These are phyloP conservation scores for Seriola rivoliana DNA, from an alignment of 2,113 vertebrate genomes.

Conservation along the genomic window DNA sequence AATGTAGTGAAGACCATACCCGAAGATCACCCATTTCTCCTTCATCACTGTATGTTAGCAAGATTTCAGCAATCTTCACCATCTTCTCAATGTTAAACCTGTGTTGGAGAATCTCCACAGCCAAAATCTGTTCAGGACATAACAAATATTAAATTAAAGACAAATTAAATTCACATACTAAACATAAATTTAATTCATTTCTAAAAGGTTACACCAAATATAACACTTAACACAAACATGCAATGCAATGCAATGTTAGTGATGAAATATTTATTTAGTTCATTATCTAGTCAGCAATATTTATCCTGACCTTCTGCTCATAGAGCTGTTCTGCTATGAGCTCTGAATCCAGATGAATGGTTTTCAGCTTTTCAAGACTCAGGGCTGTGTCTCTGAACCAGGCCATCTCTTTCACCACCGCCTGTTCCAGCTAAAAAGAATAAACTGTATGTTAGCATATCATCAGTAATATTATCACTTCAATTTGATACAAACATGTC, in stretches of 20 bases:
- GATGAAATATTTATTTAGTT: neutral
- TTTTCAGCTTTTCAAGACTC: slow-evolving; percentile 82
- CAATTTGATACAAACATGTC: too few relatives aligned
- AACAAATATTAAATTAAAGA: neutral
- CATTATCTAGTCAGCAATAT: neutral
- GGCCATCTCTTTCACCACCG: slow-evolving; percentile 83
- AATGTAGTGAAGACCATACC: slow-evolving; percentile 70
- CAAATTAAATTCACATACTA: neutral
- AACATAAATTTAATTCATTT: neutral
- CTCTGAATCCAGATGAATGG: slow-evolving; percentile 77
- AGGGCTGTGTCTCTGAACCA: slow-evolving; percentile 72
- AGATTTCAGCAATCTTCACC: slow-evolving; percentile 80
- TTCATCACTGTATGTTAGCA: slow-evolving; percentile 81
- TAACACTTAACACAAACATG: neutral
- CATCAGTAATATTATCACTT: neutral
- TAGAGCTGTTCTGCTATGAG: slow-evolving; percentile 83
- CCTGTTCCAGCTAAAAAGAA: slow-evolving; percentile 85
- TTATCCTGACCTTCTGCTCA: slow-evolving; percentile 86
- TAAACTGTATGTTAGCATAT: slow-evolving; percentile 7
- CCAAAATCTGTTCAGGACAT: slow-evolving; percentile 82
- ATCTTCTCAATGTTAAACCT: slow-evolving; percentile 88
- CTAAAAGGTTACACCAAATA: too few relatives aligned
- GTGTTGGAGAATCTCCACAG: slow-evolving; percentile 89
- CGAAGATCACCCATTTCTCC: slow-evolving; percentile 77
- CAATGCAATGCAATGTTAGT: neutral